These are phyloP conservation scores for Clarias macrocephalus DNA, from an alignment of 2,113 vertebrate species.

Conservation along the genomic window DNA sequence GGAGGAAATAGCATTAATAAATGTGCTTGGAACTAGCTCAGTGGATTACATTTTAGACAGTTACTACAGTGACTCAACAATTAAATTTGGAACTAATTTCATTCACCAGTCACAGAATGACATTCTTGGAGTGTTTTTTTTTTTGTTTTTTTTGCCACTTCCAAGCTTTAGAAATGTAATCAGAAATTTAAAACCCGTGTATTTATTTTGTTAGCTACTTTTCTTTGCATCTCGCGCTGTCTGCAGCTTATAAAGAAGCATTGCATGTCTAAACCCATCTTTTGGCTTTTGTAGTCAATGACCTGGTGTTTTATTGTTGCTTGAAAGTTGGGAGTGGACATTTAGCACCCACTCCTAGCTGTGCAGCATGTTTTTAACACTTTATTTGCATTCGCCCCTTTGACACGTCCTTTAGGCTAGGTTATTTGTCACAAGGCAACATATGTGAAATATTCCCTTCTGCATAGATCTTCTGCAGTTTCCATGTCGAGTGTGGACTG, in stretches of 20 bases:
- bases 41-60: not conserved
- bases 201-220: not conserved
- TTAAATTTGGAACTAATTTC: not conserved
- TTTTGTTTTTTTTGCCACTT: not conserved
- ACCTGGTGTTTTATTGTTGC: not conserved
- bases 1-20: not conserved
- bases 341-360: not conserved
- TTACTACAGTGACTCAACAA: not conserved
- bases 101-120: not conserved
- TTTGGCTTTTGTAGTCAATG: not conserved
- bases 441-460: constrained; percentile 30
- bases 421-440: constrained; percentile 23
- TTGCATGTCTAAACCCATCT: not conserved
- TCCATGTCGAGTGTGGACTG: constrained; percentile 11
- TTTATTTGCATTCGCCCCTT: not conserved
- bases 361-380: not conserved
- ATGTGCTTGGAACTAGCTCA: constrained; percentile 1
- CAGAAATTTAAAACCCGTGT: not conserved
- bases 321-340: not conserved
- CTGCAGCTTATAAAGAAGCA: not conserved
- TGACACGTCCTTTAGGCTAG: constrained; percentile 24
- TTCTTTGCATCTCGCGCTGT: not conserved
- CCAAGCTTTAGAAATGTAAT: not conserved
- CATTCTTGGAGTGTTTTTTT: not conserved
- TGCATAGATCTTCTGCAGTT: constrained; percentile 18